phyloP scores from a whole-genome alignment of 1,140 invertebrate species.

The Papilio polytes region DNA sequence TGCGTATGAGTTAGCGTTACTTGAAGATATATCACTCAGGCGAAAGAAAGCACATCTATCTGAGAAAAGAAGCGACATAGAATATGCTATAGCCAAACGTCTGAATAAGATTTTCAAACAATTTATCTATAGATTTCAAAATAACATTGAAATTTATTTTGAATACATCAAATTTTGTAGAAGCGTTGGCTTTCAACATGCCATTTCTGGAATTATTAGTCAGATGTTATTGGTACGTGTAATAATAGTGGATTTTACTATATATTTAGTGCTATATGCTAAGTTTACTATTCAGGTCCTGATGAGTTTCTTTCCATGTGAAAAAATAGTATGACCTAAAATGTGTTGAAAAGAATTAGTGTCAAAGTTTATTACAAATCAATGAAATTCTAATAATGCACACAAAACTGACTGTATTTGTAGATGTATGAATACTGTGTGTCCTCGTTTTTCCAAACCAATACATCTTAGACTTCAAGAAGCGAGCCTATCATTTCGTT shows the following conservation, averaged over 20 bases:
- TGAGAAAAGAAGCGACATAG: constrained; percentile 87
- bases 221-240: constrained; percentile 81
- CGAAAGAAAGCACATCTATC: constrained; percentile 84
- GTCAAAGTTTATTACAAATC: too few relatives aligned
- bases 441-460: too few relatives aligned
- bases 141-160: constrained; percentile 89
- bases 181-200: constrained; percentile 83
- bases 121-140: constrained; percentile 86
- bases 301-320: too few relatives aligned
- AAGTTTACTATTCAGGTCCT: too few relatives aligned
- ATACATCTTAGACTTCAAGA: too few relatives aligned
- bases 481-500: too few relatives aligned
- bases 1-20: constrained; percentile 88
- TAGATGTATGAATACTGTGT: too few relatives aligned
- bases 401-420: too few relatives aligned
- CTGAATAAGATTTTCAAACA: constrained; percentile 87
- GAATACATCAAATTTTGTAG: constrained; percentile 90
- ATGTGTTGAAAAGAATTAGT: too few relatives aligned
- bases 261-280: background rate
- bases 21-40: constrained; percentile 86
- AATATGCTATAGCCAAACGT: constrained; percentile 86
- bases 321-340: too few relatives aligned
- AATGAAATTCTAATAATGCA: too few relatives aligned
- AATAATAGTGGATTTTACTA: background rate
- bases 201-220: constrained; percentile 73